Base-by-base conservation (phyloP, 1,140 invertebrate genomes). In the Branchinecta lindahli region DNA sequence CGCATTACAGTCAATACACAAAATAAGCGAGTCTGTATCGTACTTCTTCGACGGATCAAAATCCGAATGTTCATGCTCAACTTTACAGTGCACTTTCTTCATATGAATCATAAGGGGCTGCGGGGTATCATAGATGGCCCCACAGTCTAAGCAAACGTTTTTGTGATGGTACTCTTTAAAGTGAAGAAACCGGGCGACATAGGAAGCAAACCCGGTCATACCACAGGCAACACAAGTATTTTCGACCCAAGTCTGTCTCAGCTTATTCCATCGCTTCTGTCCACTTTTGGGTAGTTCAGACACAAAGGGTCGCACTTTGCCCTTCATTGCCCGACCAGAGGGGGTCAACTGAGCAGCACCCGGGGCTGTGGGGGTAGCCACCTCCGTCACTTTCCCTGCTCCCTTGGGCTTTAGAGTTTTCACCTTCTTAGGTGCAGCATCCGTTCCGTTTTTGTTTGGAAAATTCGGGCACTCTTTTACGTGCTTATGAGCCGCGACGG, bases 71-170 rank as follows among this genome's bases (percentile, higher is more conserved):
- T 61, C 52, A 61, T 61, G 52, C 18, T 61, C 52, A 6, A 20
- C 18, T 61, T 61, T 61, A 12, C 52, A 12, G 18, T 61, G 52
- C 12, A 61, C 52, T 20, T 61, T 61, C 18, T 61, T 61, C 52
- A 61, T 61, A 20, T 61, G 52, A 20, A 61, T 61, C 18, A 61
- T 61, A 61, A 61, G 52, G 52, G 52, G 52, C 12, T 61, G 52
- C 12, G 52, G 12, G 12, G 52, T 61, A 20, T 61, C 18, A 20
- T 61, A 61, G 18, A 61, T 61, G 1, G 52, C 52, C 18, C 52
- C 52, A 61, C 52, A 61, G 12, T 61, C 52, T 4, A 61, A 12
- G 18, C 52, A 61, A 15, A 61, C 18, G 52, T 61, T 61, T 61
- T 61, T 61, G 18, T 61, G 52, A 6, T 61, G 52, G 52, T 15